Conservation (phyloP, 2,888 invertebrate species). For the Microplitis manilae region DNA sequence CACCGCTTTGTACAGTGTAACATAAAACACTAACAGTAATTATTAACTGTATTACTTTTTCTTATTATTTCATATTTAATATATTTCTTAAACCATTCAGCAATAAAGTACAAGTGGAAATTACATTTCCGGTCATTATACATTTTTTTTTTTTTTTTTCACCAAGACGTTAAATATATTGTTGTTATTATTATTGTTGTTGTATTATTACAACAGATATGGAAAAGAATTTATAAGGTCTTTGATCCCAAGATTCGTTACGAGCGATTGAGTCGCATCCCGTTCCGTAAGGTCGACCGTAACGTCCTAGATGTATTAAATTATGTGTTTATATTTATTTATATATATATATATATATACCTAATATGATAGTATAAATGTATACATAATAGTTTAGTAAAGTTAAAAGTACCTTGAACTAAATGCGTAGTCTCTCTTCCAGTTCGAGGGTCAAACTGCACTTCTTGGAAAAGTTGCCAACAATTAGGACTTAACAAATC, state of each 20-base stretch:
- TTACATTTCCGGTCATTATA: background rate
- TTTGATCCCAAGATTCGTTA: constrained; percentile 51
- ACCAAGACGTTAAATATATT: constrained; percentile 17
- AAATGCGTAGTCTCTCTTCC: constrained; percentile 40
- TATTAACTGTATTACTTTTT: no score
- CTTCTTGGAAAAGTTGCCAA: constrained; percentile 16
- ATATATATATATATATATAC: background rate
- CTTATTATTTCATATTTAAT: no score
- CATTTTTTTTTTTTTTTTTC: background rate
- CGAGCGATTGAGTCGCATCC: constrained; percentile 51
- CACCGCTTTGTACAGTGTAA: no score
- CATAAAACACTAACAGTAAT: no score
- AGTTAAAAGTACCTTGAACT: constrained; percentile 44
- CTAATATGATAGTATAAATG: background rate
- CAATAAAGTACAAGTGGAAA: constrained; percentile 5
- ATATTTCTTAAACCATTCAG: background rate
- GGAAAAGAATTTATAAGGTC: constrained; percentile 16
- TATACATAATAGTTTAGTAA: background rate
- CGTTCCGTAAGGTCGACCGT: constrained; percentile 59
- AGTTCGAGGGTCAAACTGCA: constrained; percentile 44
- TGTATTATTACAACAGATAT: constrained; percentile 10
- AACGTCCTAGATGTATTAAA: constrained; percentile 56
- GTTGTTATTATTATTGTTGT: constrained; percentile 5
- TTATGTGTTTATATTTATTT: constrained; percentile 7
- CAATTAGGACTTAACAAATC: background rate